Evolutionary conservation across 2,888 invertebrate genomes (phyloP).

Genomic region (Thereva nobilitata): DNA sequence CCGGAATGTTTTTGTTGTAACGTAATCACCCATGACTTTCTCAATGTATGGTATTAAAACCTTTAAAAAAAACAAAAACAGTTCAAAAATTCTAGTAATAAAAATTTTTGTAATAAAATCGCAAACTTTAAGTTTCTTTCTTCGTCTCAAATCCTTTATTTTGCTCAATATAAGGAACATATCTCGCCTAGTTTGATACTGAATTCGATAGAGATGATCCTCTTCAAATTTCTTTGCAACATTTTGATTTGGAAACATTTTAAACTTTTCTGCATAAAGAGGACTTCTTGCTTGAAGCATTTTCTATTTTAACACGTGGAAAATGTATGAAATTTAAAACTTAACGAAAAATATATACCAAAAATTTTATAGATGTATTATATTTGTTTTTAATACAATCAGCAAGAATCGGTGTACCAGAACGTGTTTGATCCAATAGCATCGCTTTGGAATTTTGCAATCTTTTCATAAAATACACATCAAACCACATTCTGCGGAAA

Average conservation of each 20-base stretch:
- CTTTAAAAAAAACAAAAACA: neutral
- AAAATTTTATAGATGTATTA: conserved; percentile 47
- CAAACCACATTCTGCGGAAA: conserved; percentile 50
- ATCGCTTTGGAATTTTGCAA: conserved; percentile 48
- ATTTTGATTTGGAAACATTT: conserved; percentile 47
- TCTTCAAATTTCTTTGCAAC: conserved; percentile 46
- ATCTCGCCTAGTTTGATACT: conserved; percentile 52
- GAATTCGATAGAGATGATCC: conserved; percentile 48
- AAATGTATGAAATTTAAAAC: neutral
- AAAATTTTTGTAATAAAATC: neutral
- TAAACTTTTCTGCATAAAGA: conserved; percentile 48
- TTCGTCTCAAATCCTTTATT: conserved; percentile 46
- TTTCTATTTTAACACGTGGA: conserved; percentile 46
- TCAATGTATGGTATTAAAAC: conserved; percentile 38
- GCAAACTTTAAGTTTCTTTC: conserved; percentile 46
- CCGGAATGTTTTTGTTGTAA: conserved; percentile 52
- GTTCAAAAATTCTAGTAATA: neutral
- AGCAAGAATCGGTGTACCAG: conserved; percentile 46
- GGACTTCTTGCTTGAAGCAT: conserved; percentile 53
- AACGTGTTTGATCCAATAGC: conserved; percentile 47
- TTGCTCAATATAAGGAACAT: conserved; percentile 49
- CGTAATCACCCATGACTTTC: conserved; percentile 52
- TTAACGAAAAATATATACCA: conserved; percentile 45
- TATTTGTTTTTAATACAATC: conserved; percentile 47
- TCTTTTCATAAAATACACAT: conserved; percentile 50